Evolutionary conservation across 2,113 vertebrate species (phyloP).

Genomic region (Heterocephalus glaber): DNA sequence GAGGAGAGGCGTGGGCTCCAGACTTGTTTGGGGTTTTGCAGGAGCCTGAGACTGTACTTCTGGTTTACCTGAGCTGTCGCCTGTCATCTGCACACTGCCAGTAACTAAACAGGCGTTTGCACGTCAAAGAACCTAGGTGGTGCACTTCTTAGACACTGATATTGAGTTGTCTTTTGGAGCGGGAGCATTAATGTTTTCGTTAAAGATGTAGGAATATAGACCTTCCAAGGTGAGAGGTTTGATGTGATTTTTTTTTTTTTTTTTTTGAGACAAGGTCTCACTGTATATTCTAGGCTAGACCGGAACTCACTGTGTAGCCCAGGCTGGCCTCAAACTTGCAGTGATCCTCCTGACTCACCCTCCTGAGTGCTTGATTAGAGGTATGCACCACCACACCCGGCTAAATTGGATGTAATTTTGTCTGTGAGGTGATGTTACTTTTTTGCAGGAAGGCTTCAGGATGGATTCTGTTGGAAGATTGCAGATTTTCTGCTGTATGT

Average conservation of each 20-base stretch:
- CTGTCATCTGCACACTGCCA: background rate
- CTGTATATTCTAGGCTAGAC: background rate
- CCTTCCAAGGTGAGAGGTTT: slow-evolving; percentile 35
- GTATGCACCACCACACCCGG: background rate
- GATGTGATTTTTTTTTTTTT: slow-evolving; percentile 7
- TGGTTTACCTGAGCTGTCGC: background rate
- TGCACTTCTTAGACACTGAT: background rate
- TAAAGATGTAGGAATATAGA: slow-evolving; percentile 39
- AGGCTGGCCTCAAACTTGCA: background rate
- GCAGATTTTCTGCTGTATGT: background rate
- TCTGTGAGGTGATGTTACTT: background rate
- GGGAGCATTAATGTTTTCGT: slow-evolving; percentile 34
- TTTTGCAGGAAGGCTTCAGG: background rate
- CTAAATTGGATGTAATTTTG: background rate
- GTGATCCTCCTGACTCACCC: background rate
- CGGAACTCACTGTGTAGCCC: background rate
- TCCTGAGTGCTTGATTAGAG: background rate
- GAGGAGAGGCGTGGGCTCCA: background rate
- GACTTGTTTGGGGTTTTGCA: background rate
- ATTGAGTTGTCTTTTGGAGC: background rate
- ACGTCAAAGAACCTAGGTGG: background rate
- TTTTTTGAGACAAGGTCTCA: background rate
- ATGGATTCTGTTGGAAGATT: background rate
- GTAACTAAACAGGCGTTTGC: background rate
- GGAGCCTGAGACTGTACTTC: background rate